These are phyloP conservation scores for Matsumurasca onukii DNA, from an alignment of 1,140 invertebrate genomes.

Conservation along the genomic window DNA sequence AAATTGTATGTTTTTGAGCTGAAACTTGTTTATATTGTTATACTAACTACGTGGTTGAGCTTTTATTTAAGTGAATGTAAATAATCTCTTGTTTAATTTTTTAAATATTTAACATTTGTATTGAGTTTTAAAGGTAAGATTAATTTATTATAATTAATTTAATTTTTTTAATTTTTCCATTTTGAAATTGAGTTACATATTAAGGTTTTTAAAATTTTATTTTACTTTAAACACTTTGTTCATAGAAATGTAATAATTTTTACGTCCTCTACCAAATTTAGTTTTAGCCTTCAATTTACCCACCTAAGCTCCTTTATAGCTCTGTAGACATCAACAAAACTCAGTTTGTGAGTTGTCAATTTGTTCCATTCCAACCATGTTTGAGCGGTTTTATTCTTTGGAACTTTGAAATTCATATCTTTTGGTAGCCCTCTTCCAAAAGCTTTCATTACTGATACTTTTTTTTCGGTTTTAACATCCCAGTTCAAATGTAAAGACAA, in stretches of 20 bases:
- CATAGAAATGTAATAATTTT: background rate
- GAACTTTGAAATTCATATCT: background rate
- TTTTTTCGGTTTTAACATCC: slow-evolving; percentile 15
- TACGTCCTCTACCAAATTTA: background rate
- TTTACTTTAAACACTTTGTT: background rate
- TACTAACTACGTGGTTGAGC: background rate
- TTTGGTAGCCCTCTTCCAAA: background rate
- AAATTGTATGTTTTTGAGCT: background rate
- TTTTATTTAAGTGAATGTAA: background rate
- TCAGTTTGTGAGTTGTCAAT: background rate
- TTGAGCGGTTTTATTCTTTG: slow-evolving; percentile 17
- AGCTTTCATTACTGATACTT: background rate
- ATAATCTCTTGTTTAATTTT: background rate
- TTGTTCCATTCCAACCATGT: slow-evolving; percentile 20
- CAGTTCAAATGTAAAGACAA: background rate
- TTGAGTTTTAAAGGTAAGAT: background rate
- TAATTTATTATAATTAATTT: background rate
- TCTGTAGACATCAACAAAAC: slow-evolving; percentile 25
- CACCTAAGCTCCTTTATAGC: slow-evolving; percentile 16
- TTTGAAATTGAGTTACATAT: background rate
- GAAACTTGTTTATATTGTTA: background rate
- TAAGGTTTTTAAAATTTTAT: background rate
- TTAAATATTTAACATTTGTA: background rate
- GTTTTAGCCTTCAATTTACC: background rate
- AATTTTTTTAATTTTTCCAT: background rate